phyloP scores from a whole-genome alignment of 2,113 vertebrate genomes.

The Chloropsis cyanopogon region DNA sequence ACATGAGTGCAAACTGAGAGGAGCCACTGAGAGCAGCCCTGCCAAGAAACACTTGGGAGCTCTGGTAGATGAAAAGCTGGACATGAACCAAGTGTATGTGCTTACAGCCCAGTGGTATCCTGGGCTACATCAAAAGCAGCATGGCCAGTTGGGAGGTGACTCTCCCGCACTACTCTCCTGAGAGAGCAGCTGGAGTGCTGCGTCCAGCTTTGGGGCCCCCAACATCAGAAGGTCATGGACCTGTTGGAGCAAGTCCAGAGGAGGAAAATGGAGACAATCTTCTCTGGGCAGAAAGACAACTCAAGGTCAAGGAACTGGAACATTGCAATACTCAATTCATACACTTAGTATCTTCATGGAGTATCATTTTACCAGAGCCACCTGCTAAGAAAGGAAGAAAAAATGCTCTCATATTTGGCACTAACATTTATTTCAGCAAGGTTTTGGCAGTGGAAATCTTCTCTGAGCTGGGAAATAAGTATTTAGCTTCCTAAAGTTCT shows the following conservation, averaged over 20 bases:
- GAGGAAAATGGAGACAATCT: neutral
- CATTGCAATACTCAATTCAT: neutral
- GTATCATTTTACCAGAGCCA: constrained; percentile 17
- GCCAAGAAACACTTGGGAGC: neutral
- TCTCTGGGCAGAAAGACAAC: neutral
- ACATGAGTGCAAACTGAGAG: neutral
- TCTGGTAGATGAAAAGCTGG: neutral
- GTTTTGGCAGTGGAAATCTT: neutral
- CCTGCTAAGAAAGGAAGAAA: neutral
- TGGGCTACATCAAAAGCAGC: neutral
- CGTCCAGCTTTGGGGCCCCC: neutral
- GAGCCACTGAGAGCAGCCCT: neutral
- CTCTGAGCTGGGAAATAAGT: neutral
- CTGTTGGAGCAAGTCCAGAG: neutral
- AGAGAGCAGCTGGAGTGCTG: neutral
- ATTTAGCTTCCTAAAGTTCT: neutral
- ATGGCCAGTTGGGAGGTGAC: neutral
- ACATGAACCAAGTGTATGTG: neutral
- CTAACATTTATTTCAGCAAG: neutral
- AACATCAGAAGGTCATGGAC: neutral
- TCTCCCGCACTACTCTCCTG: neutral
- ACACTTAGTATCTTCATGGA: neutral
- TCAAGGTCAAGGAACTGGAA: neutral
- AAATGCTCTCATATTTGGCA: neutral
- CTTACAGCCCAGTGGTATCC: neutral